phyloP scores from a whole-genome alignment of 2,113 vertebrate species.

The Trogon melanurus region DNA sequence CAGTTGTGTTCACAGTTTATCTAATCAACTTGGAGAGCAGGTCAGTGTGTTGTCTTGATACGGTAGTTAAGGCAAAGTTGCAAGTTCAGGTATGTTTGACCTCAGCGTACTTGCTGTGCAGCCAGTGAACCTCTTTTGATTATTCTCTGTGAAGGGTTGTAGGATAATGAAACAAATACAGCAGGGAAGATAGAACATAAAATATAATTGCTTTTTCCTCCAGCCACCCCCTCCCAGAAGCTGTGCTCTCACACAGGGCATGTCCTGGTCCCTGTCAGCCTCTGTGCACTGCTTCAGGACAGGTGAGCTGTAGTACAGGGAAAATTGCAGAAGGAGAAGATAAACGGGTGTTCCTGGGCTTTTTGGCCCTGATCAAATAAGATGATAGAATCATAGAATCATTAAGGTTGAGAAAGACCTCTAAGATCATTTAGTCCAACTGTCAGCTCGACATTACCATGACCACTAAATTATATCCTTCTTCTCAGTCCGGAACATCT shows the following conservation, averaged over 20 bases:
- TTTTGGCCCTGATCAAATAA: neutral
- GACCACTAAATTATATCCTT: no score
- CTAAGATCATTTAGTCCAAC: no score
- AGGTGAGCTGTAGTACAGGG: neutral
- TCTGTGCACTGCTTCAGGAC: neutral
- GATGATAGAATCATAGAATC: neutral
- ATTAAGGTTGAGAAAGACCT: no score
- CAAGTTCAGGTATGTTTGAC: conserved; percentile 37
- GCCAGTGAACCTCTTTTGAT: conserved; percentile 7
- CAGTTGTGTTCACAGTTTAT: neutral
- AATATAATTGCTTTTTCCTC: conserved; percentile 22
- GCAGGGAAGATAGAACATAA: conserved; percentile 22
- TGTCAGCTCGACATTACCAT: no score
- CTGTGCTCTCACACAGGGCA: neutral
- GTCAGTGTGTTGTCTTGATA: conserved; percentile 5
- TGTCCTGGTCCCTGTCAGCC: neutral
- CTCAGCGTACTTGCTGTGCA: neutral
- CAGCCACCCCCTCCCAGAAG: neutral
- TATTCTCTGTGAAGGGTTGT: conserved; percentile 17
- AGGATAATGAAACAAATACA: conserved; percentile 37
- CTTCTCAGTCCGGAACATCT: neutral
- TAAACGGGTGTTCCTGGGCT: neutral
- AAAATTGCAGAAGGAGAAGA: neutral
- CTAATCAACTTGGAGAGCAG: conserved; percentile 27
- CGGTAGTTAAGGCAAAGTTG: neutral